A percentile compares a stretch with the other conserved stretches of the same genome.
These are phyloP conservation scores for Deroplatys truncata DNA, from an alignment of 2,888 invertebrate species.

Conservation along the genomic window DNA sequence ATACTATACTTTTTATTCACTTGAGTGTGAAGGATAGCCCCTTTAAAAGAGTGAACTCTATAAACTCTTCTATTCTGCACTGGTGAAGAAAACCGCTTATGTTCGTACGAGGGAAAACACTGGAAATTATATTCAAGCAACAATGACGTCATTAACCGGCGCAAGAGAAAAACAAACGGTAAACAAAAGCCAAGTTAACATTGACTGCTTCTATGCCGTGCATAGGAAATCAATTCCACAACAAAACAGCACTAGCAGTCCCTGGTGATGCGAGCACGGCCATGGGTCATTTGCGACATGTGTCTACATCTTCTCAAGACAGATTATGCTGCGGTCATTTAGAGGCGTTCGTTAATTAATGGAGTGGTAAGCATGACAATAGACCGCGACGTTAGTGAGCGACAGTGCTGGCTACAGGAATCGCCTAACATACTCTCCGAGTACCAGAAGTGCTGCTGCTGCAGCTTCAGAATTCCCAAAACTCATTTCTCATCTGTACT, in stretches of 20 bases:
- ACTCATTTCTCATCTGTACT: no score
- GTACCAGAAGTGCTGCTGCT: no score
- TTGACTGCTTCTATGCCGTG: not conserved
- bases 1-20: no score
- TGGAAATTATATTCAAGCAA: not conserved
- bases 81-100: not conserved
- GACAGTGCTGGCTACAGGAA: no score
- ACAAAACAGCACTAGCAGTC: not conserved
- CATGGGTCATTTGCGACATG: not conserved
- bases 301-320: not conserved
- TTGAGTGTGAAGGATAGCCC: no score
- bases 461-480: no score
- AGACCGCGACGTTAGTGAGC: not conserved
- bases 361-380: not conserved
- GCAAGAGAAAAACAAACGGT: not conserved
- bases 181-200: not conserved
- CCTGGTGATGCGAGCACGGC: not conserved
- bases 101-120: not conserved
- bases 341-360: not conserved
- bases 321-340: not conserved
- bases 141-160: not conserved
- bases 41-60: no score
- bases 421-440: no score
- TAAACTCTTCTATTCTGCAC: no score
- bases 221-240: not conserved